Percentiles rank a stretch among this genome's conserved stretches.
These are phyloP conservation scores for Pterostichus niger DNA, from an alignment of 2,888 invertebrate genomes.

Conservation along the genomic window DNA sequence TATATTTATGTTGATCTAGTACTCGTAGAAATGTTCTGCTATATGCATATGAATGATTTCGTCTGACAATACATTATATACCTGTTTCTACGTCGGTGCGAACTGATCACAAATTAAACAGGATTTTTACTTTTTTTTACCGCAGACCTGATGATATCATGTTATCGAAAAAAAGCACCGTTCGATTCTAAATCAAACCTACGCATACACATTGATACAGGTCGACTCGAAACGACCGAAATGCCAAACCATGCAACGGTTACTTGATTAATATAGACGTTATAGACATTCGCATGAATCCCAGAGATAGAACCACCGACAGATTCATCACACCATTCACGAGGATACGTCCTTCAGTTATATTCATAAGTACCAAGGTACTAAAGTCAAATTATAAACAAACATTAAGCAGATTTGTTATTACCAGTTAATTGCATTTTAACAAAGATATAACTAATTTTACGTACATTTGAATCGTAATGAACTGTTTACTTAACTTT, in stretches of 20 bases:
- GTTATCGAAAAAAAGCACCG: slow-evolving; percentile 60
- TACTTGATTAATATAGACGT: slow-evolving; percentile 56
- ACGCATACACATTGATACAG: slow-evolving; percentile 48
- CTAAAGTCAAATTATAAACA: no score
- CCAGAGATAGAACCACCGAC: slow-evolving; percentile 1
- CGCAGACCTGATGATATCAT: slow-evolving; percentile 61
- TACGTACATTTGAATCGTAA: no score
- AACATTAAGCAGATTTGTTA: no score
- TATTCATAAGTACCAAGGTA: not conserved
- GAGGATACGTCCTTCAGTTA: not conserved
- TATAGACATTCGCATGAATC: slow-evolving; percentile 31
- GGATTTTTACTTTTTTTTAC: slow-evolving; percentile 51
- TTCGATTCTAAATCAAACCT: slow-evolving; percentile 62
- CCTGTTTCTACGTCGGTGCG: slow-evolving; percentile 40
- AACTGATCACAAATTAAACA: slow-evolving; percentile 60
- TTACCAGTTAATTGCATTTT: no score
- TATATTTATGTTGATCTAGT: not conserved
- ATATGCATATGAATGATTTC: slow-evolving; percentile 45
- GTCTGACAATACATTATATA: slow-evolving; percentile 46
- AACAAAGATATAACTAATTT: no score
- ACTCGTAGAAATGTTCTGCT: not conserved
- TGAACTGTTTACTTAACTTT: no score
- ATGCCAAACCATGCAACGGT: slow-evolving; percentile 56
- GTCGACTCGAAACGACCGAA: slow-evolving; percentile 51
- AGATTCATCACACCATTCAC: not conserved